Percentiles rank a stretch among this genome's conserved stretches.
phyloP scores from a whole-genome alignment of 2,888 invertebrate species.

The Galerucella pusilla region DNA sequence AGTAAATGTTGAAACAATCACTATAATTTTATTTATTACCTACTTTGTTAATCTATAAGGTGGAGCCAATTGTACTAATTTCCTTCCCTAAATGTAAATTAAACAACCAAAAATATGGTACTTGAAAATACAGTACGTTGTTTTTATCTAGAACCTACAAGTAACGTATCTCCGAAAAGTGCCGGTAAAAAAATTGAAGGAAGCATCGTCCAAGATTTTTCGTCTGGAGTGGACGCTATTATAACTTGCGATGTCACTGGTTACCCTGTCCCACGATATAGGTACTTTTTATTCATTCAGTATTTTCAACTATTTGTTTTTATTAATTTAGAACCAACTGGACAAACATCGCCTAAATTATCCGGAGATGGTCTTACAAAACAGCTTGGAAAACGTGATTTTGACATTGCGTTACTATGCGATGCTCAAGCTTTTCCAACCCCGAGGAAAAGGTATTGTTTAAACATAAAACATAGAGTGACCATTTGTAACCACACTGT shows the following conservation, averaged over 20 bases:
- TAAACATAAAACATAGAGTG: not conserved
- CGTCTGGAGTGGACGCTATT: constrained; percentile 63
- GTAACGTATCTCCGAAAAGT: constrained; percentile 71
- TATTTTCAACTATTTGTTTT: constrained; percentile 21
- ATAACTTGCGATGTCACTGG: constrained; percentile 78
- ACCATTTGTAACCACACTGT: too few relatives aligned
- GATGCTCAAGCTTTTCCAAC: constrained; percentile 70
- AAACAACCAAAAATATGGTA: not conserved
- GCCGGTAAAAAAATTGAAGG: constrained; percentile 66
- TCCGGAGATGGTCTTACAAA: constrained; percentile 71
- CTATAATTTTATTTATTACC: not conserved
- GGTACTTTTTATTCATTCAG: constrained; percentile 61
- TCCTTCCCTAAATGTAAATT: too few relatives aligned
- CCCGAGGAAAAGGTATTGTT: constrained; percentile 67
- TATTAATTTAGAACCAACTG: constrained; percentile 66
- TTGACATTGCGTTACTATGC: constrained; percentile 65
- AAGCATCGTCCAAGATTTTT: constrained; percentile 67
- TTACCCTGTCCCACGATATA: constrained; percentile 77
- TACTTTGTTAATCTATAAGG: not conserved
- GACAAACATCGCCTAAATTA: constrained; percentile 67
- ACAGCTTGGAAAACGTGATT: constrained; percentile 53
- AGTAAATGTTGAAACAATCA: not conserved
- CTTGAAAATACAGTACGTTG: not conserved
- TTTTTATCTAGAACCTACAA: constrained; percentile 73
- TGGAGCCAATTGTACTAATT: too few relatives aligned